Evolutionary conservation across 1,140 invertebrate genomes (phyloP), one percentile per base, ranked within the genome.

Genomic region (Drosophila truncata): DNA sequence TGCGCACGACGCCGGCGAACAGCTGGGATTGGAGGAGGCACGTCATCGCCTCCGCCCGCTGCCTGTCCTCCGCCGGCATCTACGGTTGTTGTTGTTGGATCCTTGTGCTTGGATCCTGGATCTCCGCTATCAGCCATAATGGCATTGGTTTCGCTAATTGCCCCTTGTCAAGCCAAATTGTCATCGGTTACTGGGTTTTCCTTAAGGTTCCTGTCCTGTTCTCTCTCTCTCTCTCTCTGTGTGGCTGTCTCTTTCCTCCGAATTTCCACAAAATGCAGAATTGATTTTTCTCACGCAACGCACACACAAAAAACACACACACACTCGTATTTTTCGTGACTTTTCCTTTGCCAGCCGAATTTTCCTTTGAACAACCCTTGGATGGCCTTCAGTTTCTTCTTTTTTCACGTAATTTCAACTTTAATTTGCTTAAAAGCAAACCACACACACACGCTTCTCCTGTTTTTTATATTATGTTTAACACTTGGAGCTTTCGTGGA

Each of bases 251-350:
- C 46, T 13, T n/a, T 44, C 16, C 13, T 44, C 57, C 13, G 44
- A 59, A 57, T 62, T 66, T 63, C 67, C 62, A 65, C 52, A 54
- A 73, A 73, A 81, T 80, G 81, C 81, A 91, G 84, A 90, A 90
- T 90, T 90, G 85, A 90, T 90, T 90, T 90, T 90, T 90, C 85
- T 90, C 85, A 90, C 85, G 85, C 86, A 91, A 90, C 81, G 67
- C 66, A 63, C 46, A 62, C 66, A 80, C 70, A 66, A 64, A 64
- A 60, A 20, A 62, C 61, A 83, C 77, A 63, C 37, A 77, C 37
- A 77, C 37, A 52, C 33, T 10, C 8, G 20, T 20, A 35, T 18
- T 52, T 47, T 47, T n/a, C 37, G 52, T 63, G 67, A 61, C 47
- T 86, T 86, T 85, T 70, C 50, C 20, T 55, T 55, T 67, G 67